Evolutionary conservation across 2,888 invertebrate species (phyloP).

Genomic region (Apodemia duryi): DNA sequence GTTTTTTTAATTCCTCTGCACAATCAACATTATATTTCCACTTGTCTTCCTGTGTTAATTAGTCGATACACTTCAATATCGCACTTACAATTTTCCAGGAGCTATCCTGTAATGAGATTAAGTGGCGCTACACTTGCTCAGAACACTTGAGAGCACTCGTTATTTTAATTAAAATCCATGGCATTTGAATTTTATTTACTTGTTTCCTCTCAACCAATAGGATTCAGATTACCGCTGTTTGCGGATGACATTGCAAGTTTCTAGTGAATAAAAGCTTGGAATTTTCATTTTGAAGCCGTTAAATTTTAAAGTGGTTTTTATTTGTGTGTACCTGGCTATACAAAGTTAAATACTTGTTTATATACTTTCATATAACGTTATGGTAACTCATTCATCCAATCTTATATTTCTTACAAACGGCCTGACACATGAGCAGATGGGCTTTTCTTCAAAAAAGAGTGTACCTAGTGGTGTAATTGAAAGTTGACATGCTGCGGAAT

Average conservation of each 20-base stretch:
- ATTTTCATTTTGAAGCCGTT: not conserved
- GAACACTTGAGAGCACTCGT: not conserved
- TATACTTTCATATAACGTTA: too few species aligned
- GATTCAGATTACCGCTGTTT: not conserved
- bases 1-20: not conserved
- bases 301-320: not conserved
- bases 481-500: too few species aligned
- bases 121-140: not conserved
- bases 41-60: not conserved
- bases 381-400: too few species aligned
- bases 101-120: not conserved
- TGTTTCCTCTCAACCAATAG: not conserved
- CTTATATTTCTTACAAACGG: too few species aligned
- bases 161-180: slow-evolving; percentile 3
- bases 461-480: too few species aligned
- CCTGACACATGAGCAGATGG: too few species aligned
- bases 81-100: not conserved
- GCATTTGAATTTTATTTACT: slow-evolving; percentile 6
- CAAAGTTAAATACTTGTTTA: not conserved
- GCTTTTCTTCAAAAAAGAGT: too few species aligned
- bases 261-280: not conserved
- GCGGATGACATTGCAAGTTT: not conserved
- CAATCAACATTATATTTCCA: not conserved
- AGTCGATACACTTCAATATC: slow-evolving; percentile 3
- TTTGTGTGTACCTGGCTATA: not conserved